A percentile compares a stretch with the other conserved stretches of the same genome.
Evolutionary conservation across 37 sponge, comb jelly and placozoan genomes (phyloP).

Genomic region (Bolinopsis microptera): DNA sequence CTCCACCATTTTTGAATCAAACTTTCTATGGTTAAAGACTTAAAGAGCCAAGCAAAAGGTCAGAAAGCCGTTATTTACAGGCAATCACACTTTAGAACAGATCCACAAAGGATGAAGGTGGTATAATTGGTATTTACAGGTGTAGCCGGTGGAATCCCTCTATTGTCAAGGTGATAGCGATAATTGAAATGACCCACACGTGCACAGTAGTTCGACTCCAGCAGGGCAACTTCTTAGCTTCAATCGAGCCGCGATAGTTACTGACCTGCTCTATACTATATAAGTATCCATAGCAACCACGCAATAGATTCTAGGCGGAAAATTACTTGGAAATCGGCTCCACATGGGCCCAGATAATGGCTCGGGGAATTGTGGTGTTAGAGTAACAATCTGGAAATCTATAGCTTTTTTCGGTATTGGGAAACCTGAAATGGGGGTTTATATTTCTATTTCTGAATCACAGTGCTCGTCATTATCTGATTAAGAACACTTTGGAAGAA

Average conservation of each 20-base stretch:
- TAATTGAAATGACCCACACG: not conserved
- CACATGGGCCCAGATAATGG: too few species aligned
- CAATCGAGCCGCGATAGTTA: not conserved
- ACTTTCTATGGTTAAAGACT: not conserved
- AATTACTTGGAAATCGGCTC: not conserved
- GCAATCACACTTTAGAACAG: not conserved
- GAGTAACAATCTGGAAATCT: too few species aligned
- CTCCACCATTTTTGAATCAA: not conserved
- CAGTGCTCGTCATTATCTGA: too few species aligned
- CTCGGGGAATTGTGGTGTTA: too few species aligned
- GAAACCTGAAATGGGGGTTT: too few species aligned
- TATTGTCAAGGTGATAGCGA: not conserved
- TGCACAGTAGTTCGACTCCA: not conserved
- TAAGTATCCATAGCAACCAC: not conserved
- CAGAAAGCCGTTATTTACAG: not conserved
- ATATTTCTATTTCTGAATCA: too few species aligned
- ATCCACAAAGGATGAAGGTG: not conserved
- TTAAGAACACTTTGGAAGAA: too few species aligned
- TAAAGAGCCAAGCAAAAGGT: not conserved
- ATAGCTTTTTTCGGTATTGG: too few species aligned
- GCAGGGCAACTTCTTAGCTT: not conserved
- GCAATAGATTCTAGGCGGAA: not conserved
- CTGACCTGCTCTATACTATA: not conserved
- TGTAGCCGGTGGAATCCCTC: not conserved
- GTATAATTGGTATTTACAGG: not conserved